Conservation (phyloP, 2,797 vertebrate species). For the Anomalospiza imberbis region DNA sequence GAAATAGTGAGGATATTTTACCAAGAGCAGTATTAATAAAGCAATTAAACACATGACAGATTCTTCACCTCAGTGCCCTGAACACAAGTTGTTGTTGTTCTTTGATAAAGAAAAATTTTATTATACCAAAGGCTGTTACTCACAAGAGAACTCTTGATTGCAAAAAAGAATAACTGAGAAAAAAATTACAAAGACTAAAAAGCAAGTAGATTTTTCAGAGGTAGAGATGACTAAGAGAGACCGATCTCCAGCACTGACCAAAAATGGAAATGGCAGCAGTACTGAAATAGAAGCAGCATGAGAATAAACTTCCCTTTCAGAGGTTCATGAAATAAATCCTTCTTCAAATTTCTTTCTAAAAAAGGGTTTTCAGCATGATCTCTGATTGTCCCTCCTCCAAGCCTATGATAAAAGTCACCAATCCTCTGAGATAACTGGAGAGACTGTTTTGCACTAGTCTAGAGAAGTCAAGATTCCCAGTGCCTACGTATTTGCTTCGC, state of each 20-base stretch:
- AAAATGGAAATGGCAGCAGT: conserved; percentile 58
- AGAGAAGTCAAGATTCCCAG: not conserved
- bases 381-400: not conserved
- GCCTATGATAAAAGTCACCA: not conserved
- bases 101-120: not conserved
- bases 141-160: not conserved
- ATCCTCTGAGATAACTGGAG: not conserved
- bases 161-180: not conserved
- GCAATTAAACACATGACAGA: not conserved
- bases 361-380: not conserved
- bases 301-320: conserved; percentile 45
- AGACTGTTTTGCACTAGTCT: not conserved
- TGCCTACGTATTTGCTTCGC: not conserved
- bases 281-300: conserved; percentile 54
- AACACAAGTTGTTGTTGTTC: not conserved
- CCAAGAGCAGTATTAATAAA: not conserved
- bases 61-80: not conserved
- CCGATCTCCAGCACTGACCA: conserved; percentile 40
- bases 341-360: conserved; percentile 15
- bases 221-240: conserved; percentile 39
- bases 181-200: not conserved
- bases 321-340: conserved; percentile 32
- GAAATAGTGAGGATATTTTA: not conserved
- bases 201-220: conserved; percentile 5
- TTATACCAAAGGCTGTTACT: not conserved